These are phyloP conservation scores for Gastracanthus pulcherrimus DNA, from an alignment of 2,888 invertebrate genomes.

Conservation along the genomic window DNA sequence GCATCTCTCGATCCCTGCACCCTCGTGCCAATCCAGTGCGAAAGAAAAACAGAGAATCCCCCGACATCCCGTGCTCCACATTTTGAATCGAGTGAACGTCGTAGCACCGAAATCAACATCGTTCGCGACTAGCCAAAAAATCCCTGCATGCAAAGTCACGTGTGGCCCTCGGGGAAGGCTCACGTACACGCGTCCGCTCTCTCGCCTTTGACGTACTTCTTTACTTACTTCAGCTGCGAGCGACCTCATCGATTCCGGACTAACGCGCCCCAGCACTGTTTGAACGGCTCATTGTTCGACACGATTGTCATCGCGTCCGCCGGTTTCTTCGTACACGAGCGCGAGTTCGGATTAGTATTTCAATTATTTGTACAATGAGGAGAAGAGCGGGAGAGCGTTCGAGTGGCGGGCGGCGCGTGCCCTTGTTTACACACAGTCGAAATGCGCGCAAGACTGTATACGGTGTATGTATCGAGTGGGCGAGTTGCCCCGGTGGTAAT, in stretches of 20 bases:
- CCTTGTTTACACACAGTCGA: constrained; percentile 69
- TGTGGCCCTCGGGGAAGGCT: constrained; percentile 68
- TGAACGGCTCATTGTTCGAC: no score
- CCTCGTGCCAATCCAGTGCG: background rate
- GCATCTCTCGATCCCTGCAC: constrained; percentile 11
- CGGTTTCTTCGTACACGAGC: constrained; percentile 45
- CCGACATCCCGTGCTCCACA: background rate
- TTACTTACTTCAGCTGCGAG: background rate
- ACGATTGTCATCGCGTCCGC: constrained; percentile 53
- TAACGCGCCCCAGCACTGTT: constrained; percentile 53
- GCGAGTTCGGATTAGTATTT: constrained; percentile 74
- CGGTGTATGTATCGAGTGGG: constrained; percentile 13
- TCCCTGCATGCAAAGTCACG: constrained; percentile 71
- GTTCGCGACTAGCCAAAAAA: constrained; percentile 45
- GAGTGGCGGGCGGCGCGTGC: constrained; percentile 73
- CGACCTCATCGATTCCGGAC: constrained; percentile 42
- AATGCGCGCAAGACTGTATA: background rate
- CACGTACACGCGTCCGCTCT: constrained; percentile 54
- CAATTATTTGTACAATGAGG: constrained; percentile 75
- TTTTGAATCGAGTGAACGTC: constrained; percentile 8
- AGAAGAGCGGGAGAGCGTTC: background rate
- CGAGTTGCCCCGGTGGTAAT: constrained; percentile 59
- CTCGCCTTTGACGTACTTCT: background rate
- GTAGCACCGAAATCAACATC: background rate
- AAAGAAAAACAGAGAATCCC: constrained; percentile 1